Evolutionary conservation across 2,113 vertebrate species (phyloP).

Genomic region (Corythoichthys haematopterus): DNA sequence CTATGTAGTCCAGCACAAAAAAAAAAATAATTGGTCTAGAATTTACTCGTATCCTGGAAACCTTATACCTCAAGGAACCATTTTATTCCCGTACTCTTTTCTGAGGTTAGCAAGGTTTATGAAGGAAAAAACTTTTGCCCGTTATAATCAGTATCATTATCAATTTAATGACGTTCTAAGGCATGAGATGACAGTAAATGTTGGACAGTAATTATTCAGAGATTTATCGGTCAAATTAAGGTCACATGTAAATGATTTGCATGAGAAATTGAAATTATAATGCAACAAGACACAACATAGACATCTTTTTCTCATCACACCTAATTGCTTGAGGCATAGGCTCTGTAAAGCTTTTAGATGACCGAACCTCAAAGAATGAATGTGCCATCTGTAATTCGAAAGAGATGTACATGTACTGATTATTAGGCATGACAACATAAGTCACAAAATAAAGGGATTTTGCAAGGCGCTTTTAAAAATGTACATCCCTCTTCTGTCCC

Average conservation of each 20-base stretch:
- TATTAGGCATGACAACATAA: constrained; percentile 46
- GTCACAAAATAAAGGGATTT: constrained; percentile 32
- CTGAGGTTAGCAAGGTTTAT: not conserved
- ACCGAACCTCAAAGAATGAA: constrained; percentile 60
- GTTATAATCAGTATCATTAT: constrained; percentile 13
- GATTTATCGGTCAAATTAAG: constrained; percentile 18
- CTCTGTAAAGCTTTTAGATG: constrained; percentile 58
- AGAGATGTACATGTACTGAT: constrained; percentile 44
- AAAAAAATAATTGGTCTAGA: not conserved
- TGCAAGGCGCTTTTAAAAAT: constrained; percentile 14
- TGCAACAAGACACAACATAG: constrained; percentile 61
- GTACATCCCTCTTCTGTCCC: not conserved
- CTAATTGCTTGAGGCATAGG: constrained; percentile 60
- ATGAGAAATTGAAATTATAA: constrained; percentile 64
- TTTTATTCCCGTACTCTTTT: too few relatives aligned
- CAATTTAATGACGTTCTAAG: constrained; percentile 9
- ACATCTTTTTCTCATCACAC: constrained; percentile 56
- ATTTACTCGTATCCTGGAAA: not conserved
- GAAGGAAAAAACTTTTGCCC: constrained; percentile 7
- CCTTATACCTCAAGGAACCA: not conserved
- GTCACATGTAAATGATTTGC: constrained; percentile 53
- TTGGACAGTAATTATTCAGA: not conserved
- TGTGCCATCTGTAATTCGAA: constrained; percentile 57
- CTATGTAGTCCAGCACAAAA: not conserved
- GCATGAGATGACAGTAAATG: constrained; percentile 20